phyloP scores from a whole-genome alignment of 2,113 vertebrate genomes.

The human region DNA sequence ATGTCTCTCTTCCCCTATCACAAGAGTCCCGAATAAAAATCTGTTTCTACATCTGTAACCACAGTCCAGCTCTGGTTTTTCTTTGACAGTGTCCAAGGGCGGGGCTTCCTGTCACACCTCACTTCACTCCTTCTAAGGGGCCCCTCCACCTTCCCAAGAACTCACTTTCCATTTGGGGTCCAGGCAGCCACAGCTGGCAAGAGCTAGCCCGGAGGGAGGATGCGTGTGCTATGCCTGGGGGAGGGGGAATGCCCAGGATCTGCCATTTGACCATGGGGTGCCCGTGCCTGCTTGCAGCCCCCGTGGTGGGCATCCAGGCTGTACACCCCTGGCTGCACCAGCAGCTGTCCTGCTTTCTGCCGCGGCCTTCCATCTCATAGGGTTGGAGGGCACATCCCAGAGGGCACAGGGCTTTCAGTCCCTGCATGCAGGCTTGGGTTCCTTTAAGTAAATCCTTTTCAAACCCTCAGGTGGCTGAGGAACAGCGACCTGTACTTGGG shows the following conservation, averaged over 20 bases:
- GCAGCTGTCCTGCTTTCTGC: too few relatives aligned
- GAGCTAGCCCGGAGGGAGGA: not conserved
- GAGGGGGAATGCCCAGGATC: not conserved
- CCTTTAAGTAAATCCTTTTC: not conserved
- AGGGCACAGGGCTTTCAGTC: not conserved
- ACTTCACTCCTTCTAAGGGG: not conserved
- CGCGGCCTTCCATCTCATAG: not conserved
- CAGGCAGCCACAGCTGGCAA: not conserved
- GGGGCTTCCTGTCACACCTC: not conserved
- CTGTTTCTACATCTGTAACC: not conserved
- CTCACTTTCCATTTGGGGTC: not conserved
- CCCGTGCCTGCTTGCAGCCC: not conserved
- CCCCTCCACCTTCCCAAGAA: not conserved
- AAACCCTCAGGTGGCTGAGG: not conserved
- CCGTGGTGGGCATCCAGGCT: not conserved
- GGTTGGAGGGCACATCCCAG: not conserved
- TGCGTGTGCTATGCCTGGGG: not conserved
- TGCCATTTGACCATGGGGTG: not conserved
- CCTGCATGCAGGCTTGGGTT: not conserved
- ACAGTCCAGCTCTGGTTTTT: not conserved
- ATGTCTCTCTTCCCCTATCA: not conserved
- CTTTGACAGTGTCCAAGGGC: not conserved
- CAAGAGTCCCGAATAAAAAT: not conserved
- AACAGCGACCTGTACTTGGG: not conserved
- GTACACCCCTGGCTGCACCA: not conserved